Percentiles rank a stretch among this genome's conserved stretches.
Evolutionary conservation across 2,113 vertebrate genomes (phyloP).

Genomic region (Potamarius usumacintae): DNA sequence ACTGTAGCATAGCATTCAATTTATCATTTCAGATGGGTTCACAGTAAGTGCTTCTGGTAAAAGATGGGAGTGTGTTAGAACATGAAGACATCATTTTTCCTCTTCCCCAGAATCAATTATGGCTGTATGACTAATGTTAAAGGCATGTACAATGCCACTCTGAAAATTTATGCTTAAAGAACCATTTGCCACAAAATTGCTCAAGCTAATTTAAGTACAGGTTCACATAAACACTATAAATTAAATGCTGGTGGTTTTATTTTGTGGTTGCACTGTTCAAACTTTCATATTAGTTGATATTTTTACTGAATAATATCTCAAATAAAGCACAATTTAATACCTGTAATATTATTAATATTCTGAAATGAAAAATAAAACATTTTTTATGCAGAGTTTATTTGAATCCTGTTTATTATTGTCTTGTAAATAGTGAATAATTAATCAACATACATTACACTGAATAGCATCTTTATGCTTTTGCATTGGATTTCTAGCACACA

Average conservation of each 20-base stretch:
- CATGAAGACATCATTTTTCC: not conserved
- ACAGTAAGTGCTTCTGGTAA: not conserved
- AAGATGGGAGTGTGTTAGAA: not conserved
- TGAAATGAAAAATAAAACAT: not conserved
- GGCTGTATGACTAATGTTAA: slow-evolving; percentile 11
- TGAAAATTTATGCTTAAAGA: not conserved
- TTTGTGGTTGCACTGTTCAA: not conserved
- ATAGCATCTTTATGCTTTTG: not conserved
- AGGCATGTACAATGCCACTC: not conserved
- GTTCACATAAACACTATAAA: not conserved
- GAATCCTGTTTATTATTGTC: not conserved
- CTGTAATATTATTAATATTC: not conserved
- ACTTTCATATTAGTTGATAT: not conserved
- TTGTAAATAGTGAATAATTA: not conserved
- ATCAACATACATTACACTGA: not conserved
- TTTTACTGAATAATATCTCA: not conserved
- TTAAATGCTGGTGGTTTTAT: not conserved
- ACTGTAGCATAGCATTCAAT: not conserved
- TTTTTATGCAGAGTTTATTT: not conserved
- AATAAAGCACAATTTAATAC: not conserved
- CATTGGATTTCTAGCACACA: not conserved
- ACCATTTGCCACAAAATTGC: no score
- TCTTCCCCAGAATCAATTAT: not conserved
- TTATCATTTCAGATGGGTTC: not conserved
- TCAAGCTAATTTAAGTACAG: not conserved